Evolutionary conservation across 1,140 invertebrate genomes (phyloP).

Genomic region (Drosophila virilis): DNA sequence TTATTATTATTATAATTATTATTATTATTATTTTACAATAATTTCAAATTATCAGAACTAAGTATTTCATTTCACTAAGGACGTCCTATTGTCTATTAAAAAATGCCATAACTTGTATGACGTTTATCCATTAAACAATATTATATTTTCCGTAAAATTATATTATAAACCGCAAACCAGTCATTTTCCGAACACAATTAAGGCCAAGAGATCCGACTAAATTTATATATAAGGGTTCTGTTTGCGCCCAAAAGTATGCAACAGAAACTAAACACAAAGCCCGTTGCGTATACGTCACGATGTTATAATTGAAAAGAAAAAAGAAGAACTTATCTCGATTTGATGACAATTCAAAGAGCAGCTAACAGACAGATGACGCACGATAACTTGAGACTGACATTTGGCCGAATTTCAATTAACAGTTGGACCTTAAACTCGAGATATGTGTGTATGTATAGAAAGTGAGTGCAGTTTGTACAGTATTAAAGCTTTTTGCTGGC

Average conservation of each 20-base stretch:
- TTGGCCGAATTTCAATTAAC: slow-evolving; percentile 10
- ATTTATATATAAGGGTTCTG: background rate
- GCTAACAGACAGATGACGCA: slow-evolving; percentile 12
- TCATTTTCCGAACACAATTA: no score
- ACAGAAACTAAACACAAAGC: background rate
- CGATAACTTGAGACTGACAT: slow-evolving; percentile 8
- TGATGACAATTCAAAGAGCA: slow-evolving; percentile 22
- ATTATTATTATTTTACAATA: no score
- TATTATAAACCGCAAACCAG: no score
- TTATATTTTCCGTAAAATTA: no score
- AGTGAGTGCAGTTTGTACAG: background rate
- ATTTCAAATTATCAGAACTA: no score
- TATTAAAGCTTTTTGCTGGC: background rate
- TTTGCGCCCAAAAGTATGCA: slow-evolving; percentile 4
- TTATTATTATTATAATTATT: no score
- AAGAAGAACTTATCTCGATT: slow-evolving; percentile 3
- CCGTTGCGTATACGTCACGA: slow-evolving; percentile 21
- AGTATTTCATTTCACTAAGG: no score
- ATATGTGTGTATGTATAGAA: background rate
- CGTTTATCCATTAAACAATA: background rate
- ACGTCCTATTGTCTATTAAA: no score
- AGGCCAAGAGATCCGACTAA: no score
- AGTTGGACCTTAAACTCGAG: background rate
- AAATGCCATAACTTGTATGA: background rate
- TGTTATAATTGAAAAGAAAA: slow-evolving; percentile 5